Evolutionary conservation across 2,113 vertebrate species (phyloP), one percentile per base, ranked within the genome.

Genomic region (Brachypteracias leptosomus): DNA sequence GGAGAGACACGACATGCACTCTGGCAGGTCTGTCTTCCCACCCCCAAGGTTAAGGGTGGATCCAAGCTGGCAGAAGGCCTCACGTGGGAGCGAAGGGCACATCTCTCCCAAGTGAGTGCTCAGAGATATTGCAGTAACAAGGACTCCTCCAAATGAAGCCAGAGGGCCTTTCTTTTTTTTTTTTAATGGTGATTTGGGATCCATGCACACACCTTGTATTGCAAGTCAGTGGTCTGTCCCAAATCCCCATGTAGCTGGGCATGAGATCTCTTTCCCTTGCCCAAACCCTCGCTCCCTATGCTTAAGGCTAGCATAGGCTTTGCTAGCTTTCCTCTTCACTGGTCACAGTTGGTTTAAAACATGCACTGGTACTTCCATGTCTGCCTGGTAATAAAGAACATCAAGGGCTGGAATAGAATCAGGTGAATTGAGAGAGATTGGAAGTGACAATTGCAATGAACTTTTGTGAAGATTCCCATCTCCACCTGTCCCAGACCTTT

Each of bases 41-140:
- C 5, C 52, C 29, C 76, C 83, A 20, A 40, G 54, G 59, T 4
- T 36, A 72, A 63, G n/a, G 46, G 40, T 83, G 72, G 46, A 62
- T 84, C n/a, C 16, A 47, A 35, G 35, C 47, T 89, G 44, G 29
- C 70, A 68, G 15, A 78, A 55, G 38, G 36, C 26, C 22, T 22
- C 67, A 22, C 0, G 5, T 44, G 42, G 35, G n/a, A 75, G 33
- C 1, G 0, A 59, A 91, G 82, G 36, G 28, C 33, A 31, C 16
- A 7, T 36, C 26, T 75, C 65, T 54, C 40, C 40, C 2, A 2
- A 46, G 20, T 0, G 0, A 62, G 25, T n/a, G 33, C 77, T 88
- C 22, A 9, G 24, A 68, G 70, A 67, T 24, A 28, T 0, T 57
- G 49, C 38, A 61, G 29, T 68, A 72, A 61, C 38, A 85, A 55